Percentiles rank a stretch among this genome's conserved stretches.
Evolutionary conservation across 2,797 vertebrate genomes (phyloP).

Genomic region (Alfaro cultratus): DNA sequence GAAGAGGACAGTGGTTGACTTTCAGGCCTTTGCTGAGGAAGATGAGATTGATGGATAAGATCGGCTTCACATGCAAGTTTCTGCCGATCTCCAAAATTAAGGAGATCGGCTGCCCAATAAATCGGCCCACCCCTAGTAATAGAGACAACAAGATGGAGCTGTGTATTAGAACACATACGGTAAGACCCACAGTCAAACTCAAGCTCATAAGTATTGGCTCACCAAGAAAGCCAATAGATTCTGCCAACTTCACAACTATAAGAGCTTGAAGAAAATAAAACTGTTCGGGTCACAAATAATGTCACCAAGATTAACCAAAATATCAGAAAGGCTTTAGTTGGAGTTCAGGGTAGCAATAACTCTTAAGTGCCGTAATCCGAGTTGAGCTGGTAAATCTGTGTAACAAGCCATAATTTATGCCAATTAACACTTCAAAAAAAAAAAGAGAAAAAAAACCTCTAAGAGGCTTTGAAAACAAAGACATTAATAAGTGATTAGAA

Average conservation of each 20-base stretch:
- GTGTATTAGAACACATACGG: too few species aligned
- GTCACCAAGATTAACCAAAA: background rate
- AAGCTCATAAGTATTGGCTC: too few species aligned
- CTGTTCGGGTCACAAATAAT: background rate
- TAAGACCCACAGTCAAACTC: too few species aligned
- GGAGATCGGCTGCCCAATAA: too few species aligned
- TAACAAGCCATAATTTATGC: slow-evolving; percentile 54
- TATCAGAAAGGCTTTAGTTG: slow-evolving; percentile 36
- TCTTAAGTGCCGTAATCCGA: slow-evolving; percentile 67
- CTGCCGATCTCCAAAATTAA: too few species aligned
- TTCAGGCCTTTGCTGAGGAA: too few species aligned
- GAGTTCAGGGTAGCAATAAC: slow-evolving; percentile 49
- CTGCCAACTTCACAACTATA: background rate
- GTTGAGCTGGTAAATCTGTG: slow-evolving; percentile 60
- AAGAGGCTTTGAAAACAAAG: background rate
- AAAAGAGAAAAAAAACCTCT: background rate
- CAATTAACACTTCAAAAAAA: slow-evolving; percentile 41
- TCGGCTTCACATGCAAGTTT: too few species aligned
- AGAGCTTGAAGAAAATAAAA: background rate
- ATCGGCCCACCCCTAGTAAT: too few species aligned
- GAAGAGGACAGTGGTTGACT: too few species aligned
- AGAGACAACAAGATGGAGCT: too few species aligned
- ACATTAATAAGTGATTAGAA: background rate
- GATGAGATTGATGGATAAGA: too few species aligned
- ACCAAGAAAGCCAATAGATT: too few species aligned